Base-by-base conservation (phyloP, 2,888 invertebrate species). In the Apomyelois bistriatella region DNA sequence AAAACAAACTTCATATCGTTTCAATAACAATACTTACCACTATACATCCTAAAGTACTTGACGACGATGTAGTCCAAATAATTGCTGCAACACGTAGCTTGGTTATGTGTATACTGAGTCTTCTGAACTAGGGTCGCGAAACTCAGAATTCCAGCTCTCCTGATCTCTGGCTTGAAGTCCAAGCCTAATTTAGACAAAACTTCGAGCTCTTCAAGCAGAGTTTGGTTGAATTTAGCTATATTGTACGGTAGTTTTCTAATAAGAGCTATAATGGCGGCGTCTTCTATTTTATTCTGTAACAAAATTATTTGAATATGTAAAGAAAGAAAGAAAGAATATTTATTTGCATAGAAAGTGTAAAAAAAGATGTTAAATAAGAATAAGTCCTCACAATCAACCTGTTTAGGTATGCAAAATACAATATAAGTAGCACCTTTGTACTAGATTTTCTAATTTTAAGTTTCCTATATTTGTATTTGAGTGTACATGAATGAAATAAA, bases 231-330 rank as follows among this genome's bases (percentile, higher is more conserved):
- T 22, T 93, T 92, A 9, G 93, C 92, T 30, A 94, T 91, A 73
- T 94, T 93, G 79, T 94, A 95, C 0, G 95, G 95, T 49, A 95
- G 85, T 38, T 94, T 93, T 0, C 93, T 91, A 17, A 95, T 86
- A 35, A 95, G 79, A 37, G 94, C 93, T 4, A 94, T 90, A 0
- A 94, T 91, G 0, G 93, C 92, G 1, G 93, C 91, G 17, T 94
- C 93, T 64, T 93, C 93, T 0, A 94, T 66, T 59, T 83, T 85
- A 13, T 79, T 91, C 82, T 92, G 86, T 17, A 88, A 86, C 8
- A 12, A 17, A 42, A 36, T 17, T 16, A 13, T n/a, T n/a, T n/a
- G n/a, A n/a, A n/a, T n/a, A n/a, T n/a, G n/a, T n/a, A n/a, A n/a
- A n/a, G n/a, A n/a, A n/a, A n/a, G n/a, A n/a, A n/a, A n/a, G n/a